Base-by-base conservation (phyloP, 2,797 vertebrate genomes). In the Gymnopithys bicolor region DNA sequence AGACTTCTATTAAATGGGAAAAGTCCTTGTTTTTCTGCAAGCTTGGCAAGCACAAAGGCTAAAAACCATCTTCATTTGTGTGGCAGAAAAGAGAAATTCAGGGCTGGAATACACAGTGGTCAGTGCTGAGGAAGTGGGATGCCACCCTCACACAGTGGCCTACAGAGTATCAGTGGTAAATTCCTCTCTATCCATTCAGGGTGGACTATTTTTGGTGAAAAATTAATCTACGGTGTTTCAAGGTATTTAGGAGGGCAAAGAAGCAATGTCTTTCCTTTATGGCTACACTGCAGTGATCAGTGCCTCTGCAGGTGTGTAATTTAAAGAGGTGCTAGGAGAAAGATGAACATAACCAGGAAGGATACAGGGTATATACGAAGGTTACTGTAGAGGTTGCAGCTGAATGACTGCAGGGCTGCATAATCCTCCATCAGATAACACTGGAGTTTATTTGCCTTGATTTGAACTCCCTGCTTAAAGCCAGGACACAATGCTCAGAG, bases 191-290 rank as follows among this genome's bases (percentile, higher is more conserved):
- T 33, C 48, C 73, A 82, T 82, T 59, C 70, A 75, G 78, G 7
- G 43, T 45, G 55, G 77, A 55, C 63, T 89, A 48, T 74, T 95
- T 90, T 82, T 46, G 76, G 70, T 91, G 87, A 94, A 89, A 96
- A 94, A 90, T 86, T 91, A 88, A 92, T 96, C 91, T 74, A 21
- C 0, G 0, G 46, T 16, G 45, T 91, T 91, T 94, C 95, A 96
- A 94, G 90, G 94, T 94, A 95, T 89, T 94, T 74, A 94, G 87
- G 95, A 94, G 95, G 95, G 93, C 92, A 95, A 96, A 95, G 94
- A 89, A 90, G 91, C 93, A 94, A 94, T 95, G 92, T 94, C 91
- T 96, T 94, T 94, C 87, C 89, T 96, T 97, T 94, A 96, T 95
- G 89, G 91, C 80, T 94, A 84, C 73, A 95, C 52, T 94, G 91